Conservation (phyloP, 2,113 vertebrate genomes). For the Boulengeromyrus knoepffleri region DNA sequence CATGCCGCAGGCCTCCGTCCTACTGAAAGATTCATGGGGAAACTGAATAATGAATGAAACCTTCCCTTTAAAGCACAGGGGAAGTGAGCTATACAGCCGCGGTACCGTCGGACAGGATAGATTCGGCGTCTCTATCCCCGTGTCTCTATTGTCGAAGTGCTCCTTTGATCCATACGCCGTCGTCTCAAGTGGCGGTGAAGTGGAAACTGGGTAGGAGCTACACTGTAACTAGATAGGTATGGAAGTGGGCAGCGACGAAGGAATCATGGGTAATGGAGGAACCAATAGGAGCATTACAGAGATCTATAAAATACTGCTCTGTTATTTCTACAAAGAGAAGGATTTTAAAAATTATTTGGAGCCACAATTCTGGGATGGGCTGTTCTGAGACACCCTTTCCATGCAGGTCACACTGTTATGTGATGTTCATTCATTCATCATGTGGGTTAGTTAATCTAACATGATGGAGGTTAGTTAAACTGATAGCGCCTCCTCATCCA, state of each 20-base stretch:
- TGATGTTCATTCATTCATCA: background rate
- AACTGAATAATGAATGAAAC: conserved; percentile 33
- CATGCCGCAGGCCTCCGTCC: conserved; percentile 23
- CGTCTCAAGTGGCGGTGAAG: conserved; percentile 28
- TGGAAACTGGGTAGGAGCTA: conserved; percentile 20
- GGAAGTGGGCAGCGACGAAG: background rate
- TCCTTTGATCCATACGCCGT: conserved; percentile 21
- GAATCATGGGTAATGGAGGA: background rate
- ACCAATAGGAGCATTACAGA: background rate
- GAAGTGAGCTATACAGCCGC: background rate
- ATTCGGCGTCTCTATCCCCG: background rate
- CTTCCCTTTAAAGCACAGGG: conserved; percentile 29
- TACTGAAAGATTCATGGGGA: conserved; percentile 33
- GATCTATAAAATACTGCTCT: background rate
- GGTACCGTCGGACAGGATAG: background rate
- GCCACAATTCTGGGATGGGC: background rate
- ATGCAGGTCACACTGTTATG: background rate
- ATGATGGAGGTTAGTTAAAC: background rate
- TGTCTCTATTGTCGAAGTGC: background rate
- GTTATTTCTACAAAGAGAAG: background rate
- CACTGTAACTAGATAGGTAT: background rate
- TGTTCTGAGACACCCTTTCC: background rate
- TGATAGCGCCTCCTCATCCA: background rate
- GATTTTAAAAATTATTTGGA: background rate
- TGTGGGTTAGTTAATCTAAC: background rate